Conservation (phyloP, 2,888 invertebrate species). For the Drepana falcataria region DNA sequence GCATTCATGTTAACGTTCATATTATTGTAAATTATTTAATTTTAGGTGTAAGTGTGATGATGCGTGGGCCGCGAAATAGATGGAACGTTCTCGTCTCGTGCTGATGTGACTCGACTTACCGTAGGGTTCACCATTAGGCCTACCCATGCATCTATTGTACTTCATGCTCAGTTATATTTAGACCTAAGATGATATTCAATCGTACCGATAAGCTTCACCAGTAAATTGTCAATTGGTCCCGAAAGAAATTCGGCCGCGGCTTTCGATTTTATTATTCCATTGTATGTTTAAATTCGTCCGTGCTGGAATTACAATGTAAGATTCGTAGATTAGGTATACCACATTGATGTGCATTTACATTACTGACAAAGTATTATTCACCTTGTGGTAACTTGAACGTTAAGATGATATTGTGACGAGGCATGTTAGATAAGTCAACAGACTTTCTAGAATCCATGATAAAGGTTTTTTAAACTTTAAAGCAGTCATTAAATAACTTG, state of each 20-base stretch:
- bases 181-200: slow-evolving; percentile 39
- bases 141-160: slow-evolving; percentile 54
- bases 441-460: background rate
- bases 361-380: background rate
- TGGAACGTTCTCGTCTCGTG: slow-evolving; percentile 25
- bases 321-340: background rate
- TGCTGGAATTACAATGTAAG: background rate
- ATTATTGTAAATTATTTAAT: slow-evolving; percentile 71
- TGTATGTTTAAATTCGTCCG: no score
- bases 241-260: background rate
- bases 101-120: slow-evolving; percentile 32
- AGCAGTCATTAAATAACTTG: background rate
- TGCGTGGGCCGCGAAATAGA: slow-evolving; percentile 40
- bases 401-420: no score
- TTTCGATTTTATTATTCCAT: background rate
- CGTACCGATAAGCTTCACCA: slow-evolving; percentile 5
- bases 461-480: background rate
- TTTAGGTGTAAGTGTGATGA: slow-evolving; percentile 40
- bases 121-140: slow-evolving; percentile 36
- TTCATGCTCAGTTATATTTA: slow-evolving; percentile 75
- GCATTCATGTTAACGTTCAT: slow-evolving; percentile 63
- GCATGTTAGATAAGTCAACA: no score
- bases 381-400: background rate
- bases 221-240: slow-evolving; percentile 4
- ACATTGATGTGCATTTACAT: background rate